Conservation (phyloP, 2,888 invertebrate species). For the Caenorhabditis angaria region DNA sequence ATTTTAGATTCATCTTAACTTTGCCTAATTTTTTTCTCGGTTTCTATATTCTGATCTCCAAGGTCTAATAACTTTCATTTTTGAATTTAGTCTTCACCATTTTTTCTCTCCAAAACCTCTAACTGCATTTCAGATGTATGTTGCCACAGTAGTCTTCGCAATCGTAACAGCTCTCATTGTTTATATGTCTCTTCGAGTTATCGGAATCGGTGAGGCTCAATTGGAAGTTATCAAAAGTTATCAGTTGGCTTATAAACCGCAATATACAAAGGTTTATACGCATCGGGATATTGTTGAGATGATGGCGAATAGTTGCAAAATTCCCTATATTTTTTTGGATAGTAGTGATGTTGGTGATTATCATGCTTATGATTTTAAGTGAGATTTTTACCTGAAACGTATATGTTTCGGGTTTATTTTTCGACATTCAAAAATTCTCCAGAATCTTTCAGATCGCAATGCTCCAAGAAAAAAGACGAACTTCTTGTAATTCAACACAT, state of each 20-base stretch:
- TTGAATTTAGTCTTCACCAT: too few species aligned
- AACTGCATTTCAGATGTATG: too few species aligned
- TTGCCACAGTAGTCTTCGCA: neutral
- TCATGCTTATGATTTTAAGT: constrained; percentile 15
- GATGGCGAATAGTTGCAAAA: constrained; percentile 22
- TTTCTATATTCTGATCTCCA: too few species aligned
- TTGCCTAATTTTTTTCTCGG: too few species aligned
- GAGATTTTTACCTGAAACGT: neutral
- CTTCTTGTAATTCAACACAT: neutral
- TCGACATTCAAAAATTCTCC: too few species aligned
- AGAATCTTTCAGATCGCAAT: neutral
- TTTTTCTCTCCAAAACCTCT: too few species aligned
- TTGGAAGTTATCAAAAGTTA: constrained; percentile 17
- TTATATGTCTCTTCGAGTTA: neutral
- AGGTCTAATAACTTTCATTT: too few species aligned
- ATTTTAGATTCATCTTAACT: too few species aligned
- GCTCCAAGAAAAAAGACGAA: neutral
- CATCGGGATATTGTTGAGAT: constrained; percentile 23
- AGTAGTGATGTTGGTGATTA: constrained; percentile 24
- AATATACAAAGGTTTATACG: constrained; percentile 15
- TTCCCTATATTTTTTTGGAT: constrained; percentile 25
- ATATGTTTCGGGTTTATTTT: too few species aligned
- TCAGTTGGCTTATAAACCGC: neutral
- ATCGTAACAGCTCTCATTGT: neutral
- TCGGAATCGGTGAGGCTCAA: constrained; percentile 9